Evolutionary conservation across 2,797 vertebrate species (phyloP).

Genomic region (Dendrocincla fuliginosa): DNA sequence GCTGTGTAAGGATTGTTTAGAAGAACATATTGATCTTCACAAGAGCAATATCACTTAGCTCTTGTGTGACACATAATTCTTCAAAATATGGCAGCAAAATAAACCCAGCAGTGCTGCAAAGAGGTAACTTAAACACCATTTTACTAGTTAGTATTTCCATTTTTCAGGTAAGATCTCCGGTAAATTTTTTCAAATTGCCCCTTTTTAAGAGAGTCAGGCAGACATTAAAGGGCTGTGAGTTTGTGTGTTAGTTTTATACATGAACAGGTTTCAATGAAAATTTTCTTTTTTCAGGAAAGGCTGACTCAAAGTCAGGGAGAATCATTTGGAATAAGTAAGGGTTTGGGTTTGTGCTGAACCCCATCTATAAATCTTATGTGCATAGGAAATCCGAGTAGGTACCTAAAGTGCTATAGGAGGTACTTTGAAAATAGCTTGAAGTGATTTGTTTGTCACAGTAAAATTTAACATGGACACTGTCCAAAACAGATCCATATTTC

Average conservation of each 20-base stretch:
- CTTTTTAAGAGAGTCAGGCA: not conserved
- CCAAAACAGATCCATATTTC: not conserved
- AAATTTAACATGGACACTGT: not conserved
- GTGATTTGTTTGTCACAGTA: not conserved
- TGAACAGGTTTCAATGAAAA: not conserved
- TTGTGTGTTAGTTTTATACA: not conserved
- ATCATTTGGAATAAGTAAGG: not conserved
- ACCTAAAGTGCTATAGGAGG: not conserved
- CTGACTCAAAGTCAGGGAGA: not conserved
- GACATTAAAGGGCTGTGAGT: not conserved
- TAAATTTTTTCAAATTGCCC: not conserved
- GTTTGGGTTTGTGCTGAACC: not conserved
- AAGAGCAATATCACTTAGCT: not conserved
- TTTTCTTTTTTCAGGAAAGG: not conserved
- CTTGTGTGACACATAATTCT: not conserved
- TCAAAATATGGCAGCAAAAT: not conserved
- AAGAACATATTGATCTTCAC: not conserved
- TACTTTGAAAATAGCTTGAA: not conserved
- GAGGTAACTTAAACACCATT: not conserved
- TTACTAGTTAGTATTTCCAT: not conserved
- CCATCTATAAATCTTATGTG: not conserved
- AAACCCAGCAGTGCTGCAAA: not conserved
- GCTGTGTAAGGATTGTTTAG: not conserved
- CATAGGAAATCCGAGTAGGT: not conserved
- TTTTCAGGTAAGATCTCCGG: not conserved